Base-by-base conservation (phyloP, 2,888 invertebrate genomes). In the Dasypolia templi region DNA sequence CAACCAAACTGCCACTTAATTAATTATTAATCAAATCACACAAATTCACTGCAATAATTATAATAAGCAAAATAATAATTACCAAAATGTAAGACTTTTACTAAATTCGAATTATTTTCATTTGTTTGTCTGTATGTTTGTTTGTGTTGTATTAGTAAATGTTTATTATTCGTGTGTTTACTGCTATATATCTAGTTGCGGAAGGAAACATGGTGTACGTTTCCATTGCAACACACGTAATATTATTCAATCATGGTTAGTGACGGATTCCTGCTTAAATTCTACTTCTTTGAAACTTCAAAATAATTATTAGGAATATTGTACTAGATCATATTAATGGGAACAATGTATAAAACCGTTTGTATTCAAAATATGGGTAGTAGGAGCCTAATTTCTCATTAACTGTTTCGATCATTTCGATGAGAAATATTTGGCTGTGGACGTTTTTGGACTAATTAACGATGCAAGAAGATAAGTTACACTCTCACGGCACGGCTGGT, bases 181-280 rank as follows among this genome's bases (percentile, higher is more conserved):
- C 84, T 56, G 83, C 76, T 85, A 83, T 87, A 84, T 87, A 87
- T 86, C 80, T 79, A 76, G 75, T 82, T 64, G 46, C 82, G 81
- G 69, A 81, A 84, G 86, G 84, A 84, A 86, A 75, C 75, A 39
- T 17, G 11, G 6, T 14, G 80, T 59, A 14, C 0, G 84, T 86
- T 75, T 87, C 75, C 86, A 87, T 71, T 80, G 42, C 64, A 58
- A 2, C 7, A 55, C 12, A 53, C 22, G 14, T 42, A 12, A 9
- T 19, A 39, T 42, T 26, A 11, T 49, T 14, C 14, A 42, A 58
- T 49, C 11, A 1, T 29, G 29, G 9, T 17, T 22, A 53, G 0
- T 19, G 35, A 42, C 39, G 39, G 46, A n/a, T 58, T 46, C 51
- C 26, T 55, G 26, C 19, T 12, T 32, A 19, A 17, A n/a, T 12